Conservation (phyloP, 2,888 invertebrate genomes). For the Teinopalpus imperialis region DNA sequence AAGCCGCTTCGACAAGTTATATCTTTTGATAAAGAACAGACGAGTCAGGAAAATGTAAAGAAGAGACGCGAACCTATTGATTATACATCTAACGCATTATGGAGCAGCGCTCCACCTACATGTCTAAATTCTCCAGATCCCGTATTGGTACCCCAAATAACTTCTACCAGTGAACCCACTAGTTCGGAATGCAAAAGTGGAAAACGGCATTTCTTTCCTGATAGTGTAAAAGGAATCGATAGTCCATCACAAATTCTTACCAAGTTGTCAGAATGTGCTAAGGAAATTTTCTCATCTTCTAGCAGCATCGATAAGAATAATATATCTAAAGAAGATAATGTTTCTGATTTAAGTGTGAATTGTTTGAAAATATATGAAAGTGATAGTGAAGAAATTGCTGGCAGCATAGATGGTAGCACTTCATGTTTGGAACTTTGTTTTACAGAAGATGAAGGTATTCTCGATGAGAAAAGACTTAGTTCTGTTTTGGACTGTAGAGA, state of each 20-base stretch:
- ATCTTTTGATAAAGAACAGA: constrained; percentile 73
- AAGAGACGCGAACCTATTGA: constrained; percentile 39
- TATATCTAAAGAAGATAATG: constrained; percentile 55
- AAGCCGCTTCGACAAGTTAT: constrained; percentile 74
- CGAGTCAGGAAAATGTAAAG: constrained; percentile 39
- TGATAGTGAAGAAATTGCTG: constrained; percentile 73
- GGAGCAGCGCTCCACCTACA: constrained; percentile 83
- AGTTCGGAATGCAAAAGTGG: constrained; percentile 67
- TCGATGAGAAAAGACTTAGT: constrained; percentile 58
- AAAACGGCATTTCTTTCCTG: constrained; percentile 72
- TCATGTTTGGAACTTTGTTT: constrained; percentile 76
- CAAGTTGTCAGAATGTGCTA: constrained; percentile 73
- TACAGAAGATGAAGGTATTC: constrained; percentile 67
- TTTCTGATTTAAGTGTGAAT: constrained; percentile 67
- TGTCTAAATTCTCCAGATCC: constrained; percentile 83
- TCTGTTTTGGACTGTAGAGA: constrained; percentile 67
- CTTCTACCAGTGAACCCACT: constrained; percentile 68
- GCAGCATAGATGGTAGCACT: constrained; percentile 72
- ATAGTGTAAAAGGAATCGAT: constrained; percentile 68
- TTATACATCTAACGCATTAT: constrained; percentile 47
- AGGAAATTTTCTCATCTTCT: constrained; percentile 75
- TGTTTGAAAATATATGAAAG: constrained; percentile 74
- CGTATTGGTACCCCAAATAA: constrained; percentile 48
- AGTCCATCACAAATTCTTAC: constrained; percentile 73
- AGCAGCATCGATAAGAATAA: constrained; percentile 68